Conservation (phyloP, 2,888 invertebrate genomes). For the Pammene fasciana region DNA sequence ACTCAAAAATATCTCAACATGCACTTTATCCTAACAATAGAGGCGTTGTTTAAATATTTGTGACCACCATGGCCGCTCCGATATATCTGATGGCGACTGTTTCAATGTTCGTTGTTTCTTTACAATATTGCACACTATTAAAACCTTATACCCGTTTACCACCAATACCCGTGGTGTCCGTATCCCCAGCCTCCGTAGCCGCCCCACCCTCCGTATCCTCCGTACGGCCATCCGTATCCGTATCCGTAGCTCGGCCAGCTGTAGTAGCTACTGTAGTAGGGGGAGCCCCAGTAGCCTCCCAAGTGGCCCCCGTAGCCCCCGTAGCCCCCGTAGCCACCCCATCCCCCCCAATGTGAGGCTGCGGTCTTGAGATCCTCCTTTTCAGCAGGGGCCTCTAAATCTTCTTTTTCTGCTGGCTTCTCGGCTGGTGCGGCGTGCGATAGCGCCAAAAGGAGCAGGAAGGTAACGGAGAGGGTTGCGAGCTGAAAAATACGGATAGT, state of each 20-base stretch:
- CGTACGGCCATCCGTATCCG: slow-evolving; percentile 45
- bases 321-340: slow-evolving; percentile 47
- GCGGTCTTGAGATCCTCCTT: slow-evolving; percentile 74
- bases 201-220: slow-evolving; percentile 51
- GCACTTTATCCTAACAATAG: no score
- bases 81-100: no score
- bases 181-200: slow-evolving; percentile 46
- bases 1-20: no score
- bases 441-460: slow-evolving; percentile 59
- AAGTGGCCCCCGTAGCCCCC: slow-evolving; percentile 43
- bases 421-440: slow-evolving; percentile 64
- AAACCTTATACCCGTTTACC: slow-evolving; percentile 47
- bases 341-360: slow-evolving; percentile 71
- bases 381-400: slow-evolving; percentile 58
- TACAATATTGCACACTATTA: slow-evolving; percentile 8
- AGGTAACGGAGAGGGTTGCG: slow-evolving; percentile 55
- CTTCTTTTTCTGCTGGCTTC: slow-evolving; percentile 48
- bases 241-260: slow-evolving; percentile 43
- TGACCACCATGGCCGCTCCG: no score
- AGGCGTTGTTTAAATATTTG: no score
- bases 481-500: slow-evolving; percentile 56
- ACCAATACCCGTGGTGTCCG: slow-evolving; percentile 54
- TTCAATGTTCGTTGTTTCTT: not conserved
- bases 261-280: slow-evolving; percentile 37
- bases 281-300: slow-evolving; percentile 50